Evolutionary conservation across 2,888 invertebrate species (phyloP).

Genomic region (Ethmia dodecea): DNA sequence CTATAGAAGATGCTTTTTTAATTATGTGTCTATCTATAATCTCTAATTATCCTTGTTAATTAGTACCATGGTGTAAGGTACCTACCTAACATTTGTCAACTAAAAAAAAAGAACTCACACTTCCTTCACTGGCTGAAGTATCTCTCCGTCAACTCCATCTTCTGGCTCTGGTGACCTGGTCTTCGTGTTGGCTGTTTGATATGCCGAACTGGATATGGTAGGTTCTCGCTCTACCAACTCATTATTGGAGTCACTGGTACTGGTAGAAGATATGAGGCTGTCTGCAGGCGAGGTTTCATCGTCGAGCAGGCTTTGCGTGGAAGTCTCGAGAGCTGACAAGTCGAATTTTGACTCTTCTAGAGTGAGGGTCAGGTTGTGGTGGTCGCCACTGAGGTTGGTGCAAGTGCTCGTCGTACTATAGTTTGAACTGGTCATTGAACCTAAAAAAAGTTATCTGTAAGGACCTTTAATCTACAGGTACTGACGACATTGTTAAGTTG

Average conservation of each 20-base stretch:
- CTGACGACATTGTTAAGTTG: no score
- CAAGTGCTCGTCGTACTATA: constrained; percentile 72
- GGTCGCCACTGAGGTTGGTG: constrained; percentile 65
- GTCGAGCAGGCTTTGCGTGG: constrained; percentile 83
- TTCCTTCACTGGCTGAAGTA: constrained; percentile 46
- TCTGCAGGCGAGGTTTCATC: constrained; percentile 92
- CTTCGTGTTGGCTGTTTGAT: constrained; percentile 73
- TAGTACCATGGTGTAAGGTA: no score
- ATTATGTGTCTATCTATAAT: no score
- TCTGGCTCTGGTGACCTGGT: constrained; percentile 66
- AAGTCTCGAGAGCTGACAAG: constrained; percentile 82
- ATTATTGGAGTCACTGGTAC: constrained; percentile 80
- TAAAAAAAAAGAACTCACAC: constrained; percentile 32
- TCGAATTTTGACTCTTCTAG: constrained; percentile 88
- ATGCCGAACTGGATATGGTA: constrained; percentile 62
- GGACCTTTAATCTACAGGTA: no score
- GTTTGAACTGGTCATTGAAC: constrained; percentile 73
- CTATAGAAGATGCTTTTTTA: no score
- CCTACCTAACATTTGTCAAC: background rate
- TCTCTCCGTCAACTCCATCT: constrained; percentile 56
- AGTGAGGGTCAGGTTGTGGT: constrained; percentile 78
- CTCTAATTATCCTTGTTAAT: no score
- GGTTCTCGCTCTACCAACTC: constrained; percentile 68
- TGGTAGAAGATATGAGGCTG: constrained; percentile 82
- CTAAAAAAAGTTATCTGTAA: no score